These are phyloP conservation scores for Pomacea maculata DNA, from an alignment of 1,140 invertebrate genomes.

Conservation along the genomic window DNA sequence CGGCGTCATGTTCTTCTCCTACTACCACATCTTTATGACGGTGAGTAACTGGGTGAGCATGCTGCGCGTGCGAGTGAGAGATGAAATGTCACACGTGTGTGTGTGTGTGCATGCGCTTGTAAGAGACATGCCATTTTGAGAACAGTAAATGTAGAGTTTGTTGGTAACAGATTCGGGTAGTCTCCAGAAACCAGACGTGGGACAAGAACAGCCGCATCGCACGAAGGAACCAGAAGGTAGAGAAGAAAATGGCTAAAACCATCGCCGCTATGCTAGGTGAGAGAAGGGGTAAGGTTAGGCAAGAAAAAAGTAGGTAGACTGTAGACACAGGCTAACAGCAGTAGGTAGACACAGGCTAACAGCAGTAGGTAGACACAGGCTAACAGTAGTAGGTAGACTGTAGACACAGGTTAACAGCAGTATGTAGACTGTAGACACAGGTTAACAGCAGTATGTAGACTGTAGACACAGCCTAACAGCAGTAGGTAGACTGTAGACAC, in stretches of 20 bases:
- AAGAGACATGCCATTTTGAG: background rate
- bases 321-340: no score
- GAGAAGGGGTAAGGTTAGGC: background rate
- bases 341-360: no score
- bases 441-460: no score
- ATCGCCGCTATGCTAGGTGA: constrained; percentile 37
- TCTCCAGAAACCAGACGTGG: constrained; percentile 29
- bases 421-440: no score
- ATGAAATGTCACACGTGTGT: background rate
- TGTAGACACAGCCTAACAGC: no score
- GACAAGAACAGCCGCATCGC: constrained; percentile 43
- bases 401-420: no score
- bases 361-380: no score
- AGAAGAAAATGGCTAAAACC: constrained; percentile 48
- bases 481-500: no score
- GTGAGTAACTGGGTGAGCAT: constrained; percentile 31
- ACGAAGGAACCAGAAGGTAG: constrained; percentile 36
- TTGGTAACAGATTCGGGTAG: constrained; percentile 22
- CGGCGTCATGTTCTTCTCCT: constrained; percentile 38
- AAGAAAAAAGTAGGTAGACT: no score
- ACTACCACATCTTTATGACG: constrained; percentile 40
- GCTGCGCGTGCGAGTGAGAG: background rate
- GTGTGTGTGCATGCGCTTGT: no score
- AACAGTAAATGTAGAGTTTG: background rate
- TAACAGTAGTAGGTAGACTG: no score